phyloP scores from a whole-genome alignment of 35 echinoderm and acorn worm genomes.

The Lytechinus variegatus region DNA sequence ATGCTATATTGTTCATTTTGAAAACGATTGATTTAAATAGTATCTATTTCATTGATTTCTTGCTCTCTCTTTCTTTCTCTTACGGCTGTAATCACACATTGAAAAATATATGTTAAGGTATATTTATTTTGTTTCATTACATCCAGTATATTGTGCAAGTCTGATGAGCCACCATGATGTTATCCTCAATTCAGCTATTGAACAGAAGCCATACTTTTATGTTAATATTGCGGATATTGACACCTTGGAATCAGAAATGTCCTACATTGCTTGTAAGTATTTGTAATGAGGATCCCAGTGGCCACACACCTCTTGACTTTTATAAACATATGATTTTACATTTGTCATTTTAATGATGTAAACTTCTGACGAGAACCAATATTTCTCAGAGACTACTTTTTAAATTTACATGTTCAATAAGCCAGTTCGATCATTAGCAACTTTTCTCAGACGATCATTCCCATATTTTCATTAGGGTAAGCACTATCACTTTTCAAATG shows the following conservation, averaged over 20 bases:
- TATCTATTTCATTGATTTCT: neutral
- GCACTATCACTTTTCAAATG: no score
- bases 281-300: neutral
- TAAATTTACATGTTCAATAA: no score
- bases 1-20: no score
- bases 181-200: slow-evolving; percentile 62
- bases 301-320: no score
- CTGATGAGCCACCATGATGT: slow-evolving; percentile 85
- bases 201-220: slow-evolving; percentile 91
- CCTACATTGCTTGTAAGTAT: slow-evolving; percentile 92
- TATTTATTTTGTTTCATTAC: neutral
- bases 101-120: neutral
- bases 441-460: no score
- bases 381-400: no score
- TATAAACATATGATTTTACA: no score
- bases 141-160: slow-evolving; percentile 95
- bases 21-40: no score
- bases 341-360: no score
- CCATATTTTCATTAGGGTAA: no score
- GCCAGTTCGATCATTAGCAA: no score
- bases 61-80: neutral
- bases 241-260: slow-evolving; percentile 80
- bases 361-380: no score
- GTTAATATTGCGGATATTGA: slow-evolving; percentile 97
- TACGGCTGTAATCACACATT: neutral